Evolutionary conservation across 2,888 invertebrate species (phyloP).

Genomic region (Drosophila monieri): DNA sequence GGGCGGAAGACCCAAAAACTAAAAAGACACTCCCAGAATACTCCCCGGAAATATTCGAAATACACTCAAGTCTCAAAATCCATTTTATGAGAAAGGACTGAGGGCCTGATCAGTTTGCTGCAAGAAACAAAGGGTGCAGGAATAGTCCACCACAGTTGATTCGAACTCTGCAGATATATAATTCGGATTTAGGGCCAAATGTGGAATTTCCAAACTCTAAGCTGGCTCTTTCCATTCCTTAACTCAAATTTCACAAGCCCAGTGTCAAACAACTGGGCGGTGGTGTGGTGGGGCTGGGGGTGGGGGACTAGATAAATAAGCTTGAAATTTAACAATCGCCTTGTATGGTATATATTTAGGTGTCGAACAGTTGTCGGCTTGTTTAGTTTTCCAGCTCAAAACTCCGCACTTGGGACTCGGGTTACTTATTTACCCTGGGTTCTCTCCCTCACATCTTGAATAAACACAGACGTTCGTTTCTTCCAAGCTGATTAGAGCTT

Average conservation of each 20-base stretch:
- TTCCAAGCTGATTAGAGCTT: slow-evolving; percentile 65
- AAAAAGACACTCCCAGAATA: slow-evolving; percentile 18
- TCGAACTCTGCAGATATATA: slow-evolving; percentile 11
- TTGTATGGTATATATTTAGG: slow-evolving; percentile 37
- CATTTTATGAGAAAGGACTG: not conserved
- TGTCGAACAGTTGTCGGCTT: slow-evolving; percentile 54
- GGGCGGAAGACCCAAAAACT: slow-evolving; percentile 15
- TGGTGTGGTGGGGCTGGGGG: not conserved
- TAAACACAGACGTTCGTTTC: slow-evolving; percentile 65
- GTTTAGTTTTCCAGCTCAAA: slow-evolving; percentile 40
- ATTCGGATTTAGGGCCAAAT: not conserved
- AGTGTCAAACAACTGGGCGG: slow-evolving; percentile 20
- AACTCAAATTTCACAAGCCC: slow-evolving; percentile 51
- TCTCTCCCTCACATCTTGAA: slow-evolving; percentile 30
- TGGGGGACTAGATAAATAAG: slow-evolving; percentile 50
- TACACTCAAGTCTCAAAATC: too few relatives aligned
- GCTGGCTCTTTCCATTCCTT: not conserved
- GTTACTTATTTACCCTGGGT: slow-evolving; percentile 26
- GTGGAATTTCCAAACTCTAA: not conserved
- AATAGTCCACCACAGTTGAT: not conserved
- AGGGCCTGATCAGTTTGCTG: not conserved
- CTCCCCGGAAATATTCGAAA: slow-evolving; percentile 8
- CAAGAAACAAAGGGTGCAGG: not conserved
- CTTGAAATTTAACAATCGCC: slow-evolving; percentile 59
- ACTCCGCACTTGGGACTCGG: slow-evolving; percentile 20